Evolutionary conservation across 2,113 vertebrate genomes (phyloP).

Genomic region (Paedocypris sp.): DNA sequence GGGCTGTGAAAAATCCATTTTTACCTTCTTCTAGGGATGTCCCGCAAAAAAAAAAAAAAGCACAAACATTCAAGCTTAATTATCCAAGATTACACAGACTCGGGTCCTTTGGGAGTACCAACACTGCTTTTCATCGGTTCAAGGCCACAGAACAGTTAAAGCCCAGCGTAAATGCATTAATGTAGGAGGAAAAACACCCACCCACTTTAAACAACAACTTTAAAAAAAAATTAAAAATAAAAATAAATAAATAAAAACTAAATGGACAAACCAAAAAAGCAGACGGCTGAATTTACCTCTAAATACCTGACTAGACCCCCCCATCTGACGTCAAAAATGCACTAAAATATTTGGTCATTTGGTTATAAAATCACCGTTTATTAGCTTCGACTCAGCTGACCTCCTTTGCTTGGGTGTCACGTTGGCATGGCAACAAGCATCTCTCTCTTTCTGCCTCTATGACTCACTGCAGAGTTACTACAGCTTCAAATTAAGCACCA

Average conservation of each 20-base stretch:
- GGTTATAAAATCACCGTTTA: slow-evolving; percentile 40
- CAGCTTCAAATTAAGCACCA: slow-evolving; percentile 45
- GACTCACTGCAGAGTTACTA: slow-evolving; percentile 44
- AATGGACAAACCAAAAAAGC: background rate
- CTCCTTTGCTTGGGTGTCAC: slow-evolving; percentile 54
- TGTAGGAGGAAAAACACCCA: too few relatives aligned
- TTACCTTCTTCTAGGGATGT: background rate
- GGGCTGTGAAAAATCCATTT: slow-evolving; percentile 2
- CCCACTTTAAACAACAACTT: too few relatives aligned
- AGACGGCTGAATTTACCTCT: slow-evolving; percentile 26
- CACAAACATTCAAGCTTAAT: background rate
- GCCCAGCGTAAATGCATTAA: too few relatives aligned
- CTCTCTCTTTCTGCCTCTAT: slow-evolving; percentile 46
- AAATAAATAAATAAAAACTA: too few relatives aligned
- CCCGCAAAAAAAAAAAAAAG: background rate
- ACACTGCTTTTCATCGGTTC: background rate
- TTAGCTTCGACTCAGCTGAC: slow-evolving; percentile 55
- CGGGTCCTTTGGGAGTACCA: background rate
- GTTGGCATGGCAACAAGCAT: slow-evolving; percentile 62
- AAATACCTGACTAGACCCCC: background rate
- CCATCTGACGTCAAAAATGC: slow-evolving; percentile 10
- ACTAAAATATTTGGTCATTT: slow-evolving; percentile 46
- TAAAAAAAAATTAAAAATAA: too few relatives aligned
- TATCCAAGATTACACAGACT: background rate
- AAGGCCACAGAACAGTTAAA: too few relatives aligned